Evolutionary conservation across 1,140 invertebrate species (phyloP), one percentile per base, ranked within the genome.

Genomic region (Heliconius hewitsoni): DNA sequence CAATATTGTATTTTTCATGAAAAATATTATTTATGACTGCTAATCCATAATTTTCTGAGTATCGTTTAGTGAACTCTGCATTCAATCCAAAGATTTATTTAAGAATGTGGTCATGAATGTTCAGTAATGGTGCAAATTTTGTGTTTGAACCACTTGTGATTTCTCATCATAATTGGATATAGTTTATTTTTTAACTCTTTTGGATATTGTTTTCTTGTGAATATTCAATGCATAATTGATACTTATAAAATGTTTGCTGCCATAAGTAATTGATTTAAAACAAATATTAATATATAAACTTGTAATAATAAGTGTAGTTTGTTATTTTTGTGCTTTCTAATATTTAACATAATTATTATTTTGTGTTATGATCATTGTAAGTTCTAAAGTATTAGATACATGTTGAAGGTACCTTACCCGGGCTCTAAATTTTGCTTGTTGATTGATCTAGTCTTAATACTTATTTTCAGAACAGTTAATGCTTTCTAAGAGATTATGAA

Each of bases 361-460:
- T 78, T 77, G 76, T 81, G 76, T 81, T 81, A 78, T 75, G 16
- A 66, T 73, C 37, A 73, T 80, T 71, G 71, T 81, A 81, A 81
- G 80, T 78, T 74, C 27, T 72, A 73, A 74, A 46, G 74, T 55
- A 77, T 71, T 66, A 70, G 8, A 23, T 73, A 77, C n/a, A 77
- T 75, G 60, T 71, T 42, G 50, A 55, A 55, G 74, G 55, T 77
- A 79, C 55, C 72, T 76, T 71, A 79, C 71, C 78, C 55, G 74
- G 79, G 80, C 79, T 76, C 80, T 74, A 81, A 81, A 83, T 80
- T 73, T 76, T 76, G 73, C 78, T 82, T 83, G 81, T 79, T 83
- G 71, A 79, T 85, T 81, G 57, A 84, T 85, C 84, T 85, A 85
- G 84, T 85, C 84, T 80, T 80, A 81, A 80, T 80, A 80, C 79